These are phyloP conservation scores for Apotomis turbidana DNA, from an alignment of 2,888 invertebrate genomes.

Conservation along the genomic window DNA sequence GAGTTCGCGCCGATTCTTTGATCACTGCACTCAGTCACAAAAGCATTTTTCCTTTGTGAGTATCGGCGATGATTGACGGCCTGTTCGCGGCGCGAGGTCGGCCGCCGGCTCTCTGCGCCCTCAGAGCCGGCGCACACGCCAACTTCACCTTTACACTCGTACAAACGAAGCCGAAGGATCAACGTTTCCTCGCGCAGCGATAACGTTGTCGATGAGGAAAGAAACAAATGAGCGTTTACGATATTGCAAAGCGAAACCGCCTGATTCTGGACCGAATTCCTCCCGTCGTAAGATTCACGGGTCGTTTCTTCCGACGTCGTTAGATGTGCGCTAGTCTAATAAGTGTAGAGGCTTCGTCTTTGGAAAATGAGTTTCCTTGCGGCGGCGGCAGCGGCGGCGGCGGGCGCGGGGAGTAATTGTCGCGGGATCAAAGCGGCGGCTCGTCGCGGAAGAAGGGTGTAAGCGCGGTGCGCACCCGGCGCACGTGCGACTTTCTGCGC, in stretches of 20 bases:
- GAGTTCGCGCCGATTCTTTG: conserved; percentile 15
- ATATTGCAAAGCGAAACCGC: conserved; percentile 13
- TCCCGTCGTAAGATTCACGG: background rate
- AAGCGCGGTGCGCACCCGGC: background rate
- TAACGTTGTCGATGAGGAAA: conserved; percentile 18
- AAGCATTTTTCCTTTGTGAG: conserved; percentile 35
- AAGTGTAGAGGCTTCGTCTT: conserved; percentile 38
- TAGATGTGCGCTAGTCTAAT: conserved; percentile 34
- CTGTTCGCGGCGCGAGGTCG: conserved; percentile 27
- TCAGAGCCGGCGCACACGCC: background rate
- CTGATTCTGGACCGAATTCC: conserved; percentile 15
- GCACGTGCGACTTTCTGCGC: background rate
- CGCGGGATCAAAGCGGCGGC: conserved; percentile 33
- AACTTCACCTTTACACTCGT: background rate
- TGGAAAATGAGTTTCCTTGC: conserved; percentile 41
- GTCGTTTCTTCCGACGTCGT: background rate
- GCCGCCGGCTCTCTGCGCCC: background rate
- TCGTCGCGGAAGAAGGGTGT: conserved; percentile 1
- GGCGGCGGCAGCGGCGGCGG: conserved; percentile 6
- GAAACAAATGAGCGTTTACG: conserved; percentile 32
- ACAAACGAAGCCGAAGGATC: background rate
- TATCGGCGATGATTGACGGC: conserved; percentile 41
- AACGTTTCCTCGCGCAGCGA: background rate
- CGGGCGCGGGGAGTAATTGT: conserved; percentile 33
- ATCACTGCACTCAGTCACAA: conserved; percentile 25